These are phyloP conservation scores for Eretmochelys imbricata DNA, from an alignment of 2,113 vertebrate genomes.

Conservation along the genomic window DNA sequence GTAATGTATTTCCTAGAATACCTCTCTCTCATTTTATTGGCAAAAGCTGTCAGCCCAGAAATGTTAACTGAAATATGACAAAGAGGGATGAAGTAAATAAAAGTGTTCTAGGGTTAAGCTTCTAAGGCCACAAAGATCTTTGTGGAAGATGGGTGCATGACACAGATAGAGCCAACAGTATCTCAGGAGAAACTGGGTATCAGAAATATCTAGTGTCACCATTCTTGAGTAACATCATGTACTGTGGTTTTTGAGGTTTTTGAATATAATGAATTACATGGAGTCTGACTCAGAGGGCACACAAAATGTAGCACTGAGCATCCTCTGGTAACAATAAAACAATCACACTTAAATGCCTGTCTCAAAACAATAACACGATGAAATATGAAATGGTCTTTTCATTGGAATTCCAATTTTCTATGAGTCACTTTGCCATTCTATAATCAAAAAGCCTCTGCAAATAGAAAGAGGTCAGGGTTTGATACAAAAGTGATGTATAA, in stretches of 20 bases:
- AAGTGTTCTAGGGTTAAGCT: neutral
- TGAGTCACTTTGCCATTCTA: slow-evolving; percentile 43
- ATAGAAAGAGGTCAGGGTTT: slow-evolving; percentile 28
- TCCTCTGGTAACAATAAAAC: slow-evolving; percentile 54
- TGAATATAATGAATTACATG: neutral
- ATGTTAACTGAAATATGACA: neutral
- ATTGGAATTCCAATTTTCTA: slow-evolving; percentile 47
- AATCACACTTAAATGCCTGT: slow-evolving; percentile 10
- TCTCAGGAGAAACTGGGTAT: slow-evolving; percentile 48
- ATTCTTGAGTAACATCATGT: slow-evolving; percentile 33
- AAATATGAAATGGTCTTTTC: slow-evolving; percentile 49
- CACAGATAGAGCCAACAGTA: slow-evolving; percentile 28
- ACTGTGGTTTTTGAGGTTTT: slow-evolving; percentile 52
- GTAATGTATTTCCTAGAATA: neutral
- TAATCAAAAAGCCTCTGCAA: slow-evolving; percentile 50
- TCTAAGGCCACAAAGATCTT: neutral
- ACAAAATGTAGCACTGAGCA: neutral
- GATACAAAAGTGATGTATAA: slow-evolving; percentile 13
- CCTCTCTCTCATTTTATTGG: neutral
- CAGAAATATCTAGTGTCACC: slow-evolving; percentile 48
- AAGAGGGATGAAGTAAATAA: neutral
- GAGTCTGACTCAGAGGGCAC: neutral
- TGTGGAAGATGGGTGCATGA: neutral
- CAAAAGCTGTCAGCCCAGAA: neutral
- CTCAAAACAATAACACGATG: neutral